A percentile compares a stretch with the other conserved stretches of the same genome.
Conservation (phyloP, 2,797 vertebrate genomes). For the Sarcophilus harrisii region DNA sequence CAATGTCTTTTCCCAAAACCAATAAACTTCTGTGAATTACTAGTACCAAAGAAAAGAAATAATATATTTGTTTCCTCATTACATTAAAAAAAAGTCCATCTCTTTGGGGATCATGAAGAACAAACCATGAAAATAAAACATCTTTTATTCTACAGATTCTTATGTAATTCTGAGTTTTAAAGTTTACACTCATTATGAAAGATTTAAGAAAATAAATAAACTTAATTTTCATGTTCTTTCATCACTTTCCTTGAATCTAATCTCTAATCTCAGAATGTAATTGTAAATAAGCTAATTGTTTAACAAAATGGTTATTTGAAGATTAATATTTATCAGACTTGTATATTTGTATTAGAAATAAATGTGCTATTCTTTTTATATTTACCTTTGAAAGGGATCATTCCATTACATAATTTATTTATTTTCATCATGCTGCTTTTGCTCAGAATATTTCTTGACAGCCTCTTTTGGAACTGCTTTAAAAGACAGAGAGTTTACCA, state of each 20-base stretch:
- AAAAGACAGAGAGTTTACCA: neutral
- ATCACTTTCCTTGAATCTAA: neutral
- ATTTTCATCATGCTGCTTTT: neutral
- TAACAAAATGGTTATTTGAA: neutral
- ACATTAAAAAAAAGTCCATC: neutral
- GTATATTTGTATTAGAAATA: neutral
- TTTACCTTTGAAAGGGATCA: neutral
- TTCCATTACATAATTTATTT: neutral
- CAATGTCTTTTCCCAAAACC: neutral
- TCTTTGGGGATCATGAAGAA: neutral
- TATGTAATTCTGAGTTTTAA: neutral
- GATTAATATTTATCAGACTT: neutral
- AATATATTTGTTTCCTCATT: neutral
- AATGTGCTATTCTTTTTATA: neutral
- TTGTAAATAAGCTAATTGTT: neutral
- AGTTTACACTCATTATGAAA: neutral
- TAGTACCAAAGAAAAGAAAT: neutral
- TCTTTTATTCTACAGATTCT: neutral
- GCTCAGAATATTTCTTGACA: neutral
- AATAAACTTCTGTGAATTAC: neutral
- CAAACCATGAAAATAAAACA: neutral
- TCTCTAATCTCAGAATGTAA: neutral
- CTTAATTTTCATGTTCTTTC: neutral
- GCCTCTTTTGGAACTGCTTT: neutral
- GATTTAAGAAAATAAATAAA: neutral